Conservation (phyloP, 2,113 vertebrate genomes). For the Odocoileus virginianus region DNA sequence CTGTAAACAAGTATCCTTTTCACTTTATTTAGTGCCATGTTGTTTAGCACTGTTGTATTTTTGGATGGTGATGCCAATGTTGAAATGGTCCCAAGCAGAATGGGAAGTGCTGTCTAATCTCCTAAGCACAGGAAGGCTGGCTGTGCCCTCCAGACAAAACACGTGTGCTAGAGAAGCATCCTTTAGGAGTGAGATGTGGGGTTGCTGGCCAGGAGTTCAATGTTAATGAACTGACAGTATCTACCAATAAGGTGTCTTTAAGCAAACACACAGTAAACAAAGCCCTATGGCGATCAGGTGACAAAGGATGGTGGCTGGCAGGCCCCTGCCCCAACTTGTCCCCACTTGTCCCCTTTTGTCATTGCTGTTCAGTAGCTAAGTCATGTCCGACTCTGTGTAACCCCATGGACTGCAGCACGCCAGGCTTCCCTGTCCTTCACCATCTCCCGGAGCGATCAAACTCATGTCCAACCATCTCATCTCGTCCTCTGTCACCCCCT, state of each 20-base stretch:
- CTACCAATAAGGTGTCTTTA: not conserved
- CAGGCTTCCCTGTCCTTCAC: not conserved
- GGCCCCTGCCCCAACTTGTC: no score
- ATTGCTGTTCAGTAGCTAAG: not conserved
- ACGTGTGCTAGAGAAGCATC: not conserved
- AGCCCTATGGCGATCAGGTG: accelerated
- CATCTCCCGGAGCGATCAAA: not conserved
- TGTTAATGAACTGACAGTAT: not conserved
- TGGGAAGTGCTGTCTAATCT: not conserved
- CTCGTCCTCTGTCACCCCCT: not conserved
- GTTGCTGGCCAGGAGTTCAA: no score
- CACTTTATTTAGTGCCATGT: accelerated
- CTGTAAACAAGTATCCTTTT: not conserved
- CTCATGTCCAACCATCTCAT: not conserved
- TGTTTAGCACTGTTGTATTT: not conserved
- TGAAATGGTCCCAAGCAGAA: no score
- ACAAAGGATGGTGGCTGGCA: not conserved
- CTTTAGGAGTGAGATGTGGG: not conserved
- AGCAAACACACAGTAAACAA: not conserved
- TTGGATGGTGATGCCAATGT: not conserved
- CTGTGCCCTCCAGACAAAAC: not conserved
- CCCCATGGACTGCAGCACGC: not conserved
- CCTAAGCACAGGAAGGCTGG: not conserved
- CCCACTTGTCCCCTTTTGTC: no score
- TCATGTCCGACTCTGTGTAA: accelerated